Evolutionary conservation across 2,888 invertebrate species (phyloP).

Genomic region (Euspilapteryx auroguttella): DNA sequence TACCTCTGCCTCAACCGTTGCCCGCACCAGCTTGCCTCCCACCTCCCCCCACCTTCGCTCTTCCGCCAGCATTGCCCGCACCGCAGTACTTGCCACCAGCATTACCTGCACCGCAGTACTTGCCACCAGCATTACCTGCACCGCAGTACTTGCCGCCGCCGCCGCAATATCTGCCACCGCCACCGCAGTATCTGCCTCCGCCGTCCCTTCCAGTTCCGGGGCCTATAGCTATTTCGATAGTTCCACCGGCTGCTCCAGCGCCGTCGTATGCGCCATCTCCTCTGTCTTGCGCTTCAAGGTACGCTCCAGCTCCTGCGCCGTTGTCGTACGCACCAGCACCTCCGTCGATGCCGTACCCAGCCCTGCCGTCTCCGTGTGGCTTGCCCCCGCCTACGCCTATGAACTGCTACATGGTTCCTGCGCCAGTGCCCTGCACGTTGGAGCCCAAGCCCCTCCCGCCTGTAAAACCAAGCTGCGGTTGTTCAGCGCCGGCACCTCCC

Average conservation of each 20-base stretch:
- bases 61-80: too few relatives aligned
- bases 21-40: conserved; percentile 10
- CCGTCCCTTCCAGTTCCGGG: conserved; percentile 11
- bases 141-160: conserved; percentile 1
- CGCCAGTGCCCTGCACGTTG: conserved; percentile 34
- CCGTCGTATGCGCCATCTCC: conserved; percentile 16
- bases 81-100: conserved; percentile 1
- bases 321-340: conserved; percentile 14
- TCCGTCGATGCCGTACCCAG: conserved; percentile 14
- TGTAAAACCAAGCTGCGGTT: conserved; percentile 6
- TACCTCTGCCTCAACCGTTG: conserved; percentile 4
- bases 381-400: conserved; percentile 19
- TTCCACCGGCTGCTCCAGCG: conserved; percentile 13
- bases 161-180: conserved; percentile 11
- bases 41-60: conserved; percentile 1
- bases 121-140: too few relatives aligned
- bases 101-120: background rate
- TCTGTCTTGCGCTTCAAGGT: too few relatives aligned
- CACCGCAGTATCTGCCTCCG: conserved; percentile 10
- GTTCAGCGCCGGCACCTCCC: conserved; percentile 9
- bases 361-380: background rate
- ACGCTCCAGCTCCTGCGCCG: conserved; percentile 7
- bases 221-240: conserved; percentile 7
- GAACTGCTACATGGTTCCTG: conserved; percentile 35
- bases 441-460: conserved; percentile 30